phyloP scores from a whole-genome alignment of 2,888 invertebrate genomes.

The Drosophila meridiana region DNA sequence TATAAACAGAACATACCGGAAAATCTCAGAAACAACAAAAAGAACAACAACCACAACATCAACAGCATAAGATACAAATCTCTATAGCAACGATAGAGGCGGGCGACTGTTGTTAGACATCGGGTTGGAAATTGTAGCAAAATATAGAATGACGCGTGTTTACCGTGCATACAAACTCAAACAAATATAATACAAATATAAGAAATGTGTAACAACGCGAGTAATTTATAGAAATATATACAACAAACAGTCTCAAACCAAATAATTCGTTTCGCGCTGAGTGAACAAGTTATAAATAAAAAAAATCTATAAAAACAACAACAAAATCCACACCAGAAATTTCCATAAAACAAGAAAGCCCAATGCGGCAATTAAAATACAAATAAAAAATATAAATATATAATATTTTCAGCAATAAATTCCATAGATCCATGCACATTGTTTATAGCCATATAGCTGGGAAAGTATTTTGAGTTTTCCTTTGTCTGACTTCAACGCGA shows the following conservation, averaged over 20 bases:
- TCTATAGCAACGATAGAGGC: constrained; percentile 25
- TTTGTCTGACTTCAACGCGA: constrained; percentile 17
- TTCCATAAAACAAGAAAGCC: constrained; percentile 53
- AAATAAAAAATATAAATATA: constrained; percentile 13
- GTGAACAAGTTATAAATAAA: constrained; percentile 60
- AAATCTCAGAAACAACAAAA: constrained; percentile 37
- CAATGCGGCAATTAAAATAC: constrained; percentile 49
- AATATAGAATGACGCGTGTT: constrained; percentile 36
- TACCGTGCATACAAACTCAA: constrained; percentile 25
- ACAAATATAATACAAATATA: constrained; percentile 18
- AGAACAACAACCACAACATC: constrained; percentile 8
- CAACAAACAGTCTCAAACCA: constrained; percentile 40
- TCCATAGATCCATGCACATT: constrained; percentile 19
- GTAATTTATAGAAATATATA: constrained; percentile 51
- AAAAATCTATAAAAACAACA: constrained; percentile 3
- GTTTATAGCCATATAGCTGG: constrained; percentile 1
- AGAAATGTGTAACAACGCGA: constrained; percentile 52
- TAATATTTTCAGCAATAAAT: constrained; percentile 1
- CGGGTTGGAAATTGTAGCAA: constrained; percentile 17
- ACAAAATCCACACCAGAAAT: constrained; percentile 33
- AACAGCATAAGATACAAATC: constrained; percentile 16
- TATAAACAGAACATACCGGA: constrained; percentile 52
- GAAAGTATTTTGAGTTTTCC: constrained; percentile 21
- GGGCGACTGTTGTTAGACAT: constrained; percentile 34
- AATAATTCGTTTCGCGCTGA: constrained; percentile 48